These are phyloP conservation scores for Pandemis heparana DNA, from an alignment of 2,888 invertebrate species.

Conservation along the genomic window DNA sequence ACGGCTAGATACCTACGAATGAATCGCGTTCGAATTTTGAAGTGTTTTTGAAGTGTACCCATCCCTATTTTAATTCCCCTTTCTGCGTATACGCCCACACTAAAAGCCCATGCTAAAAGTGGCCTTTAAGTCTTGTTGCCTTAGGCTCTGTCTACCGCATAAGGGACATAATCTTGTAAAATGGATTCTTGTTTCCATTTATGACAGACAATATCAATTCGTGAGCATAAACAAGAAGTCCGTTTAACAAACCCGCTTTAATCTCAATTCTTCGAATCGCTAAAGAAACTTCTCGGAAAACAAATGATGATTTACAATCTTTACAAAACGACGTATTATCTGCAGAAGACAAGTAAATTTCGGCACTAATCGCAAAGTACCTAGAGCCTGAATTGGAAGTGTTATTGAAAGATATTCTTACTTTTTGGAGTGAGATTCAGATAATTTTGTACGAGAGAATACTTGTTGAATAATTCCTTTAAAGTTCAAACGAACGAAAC, in stretches of 20 bases:
- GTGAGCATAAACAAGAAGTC: neutral
- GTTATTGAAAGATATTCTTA: neutral
- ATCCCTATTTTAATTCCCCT: no score
- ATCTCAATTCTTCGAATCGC: neutral
- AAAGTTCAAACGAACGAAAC: neutral
- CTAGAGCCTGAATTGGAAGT: neutral
- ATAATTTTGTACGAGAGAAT: neutral
- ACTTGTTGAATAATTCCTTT: neutral
- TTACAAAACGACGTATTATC: neutral
- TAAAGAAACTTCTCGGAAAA: neutral
- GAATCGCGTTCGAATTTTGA: no score
- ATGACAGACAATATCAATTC: neutral
- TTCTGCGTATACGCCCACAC: no score
- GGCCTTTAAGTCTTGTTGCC: no score
- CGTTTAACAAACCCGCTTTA: neutral
- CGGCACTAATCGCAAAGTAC: neutral
- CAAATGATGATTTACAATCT: neutral
- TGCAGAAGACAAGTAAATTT: neutral
- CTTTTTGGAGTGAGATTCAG: neutral
- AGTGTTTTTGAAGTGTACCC: no score
- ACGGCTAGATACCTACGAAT: no score
- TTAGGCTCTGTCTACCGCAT: no score
- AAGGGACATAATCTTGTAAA: neutral
- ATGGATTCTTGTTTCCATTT: neutral
- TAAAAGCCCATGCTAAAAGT: no score